Evolutionary conservation across 2,888 invertebrate genomes (phyloP).

Genomic region (Yponomeuta cagnagella): DNA sequence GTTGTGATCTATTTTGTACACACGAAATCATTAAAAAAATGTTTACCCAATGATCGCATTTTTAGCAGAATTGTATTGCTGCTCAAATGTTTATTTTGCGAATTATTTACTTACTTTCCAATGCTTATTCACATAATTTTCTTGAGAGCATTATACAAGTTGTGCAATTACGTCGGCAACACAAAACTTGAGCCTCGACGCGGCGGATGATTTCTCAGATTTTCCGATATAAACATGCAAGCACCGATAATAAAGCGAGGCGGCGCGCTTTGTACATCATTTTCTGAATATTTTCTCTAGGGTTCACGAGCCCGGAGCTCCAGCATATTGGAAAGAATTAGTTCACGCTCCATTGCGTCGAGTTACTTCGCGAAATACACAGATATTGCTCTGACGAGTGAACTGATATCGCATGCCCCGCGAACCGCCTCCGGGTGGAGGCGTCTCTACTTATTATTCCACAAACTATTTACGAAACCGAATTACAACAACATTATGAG

Average conservation of each 20-base stretch:
- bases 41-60: no score
- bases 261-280: slow-evolving; percentile 9
- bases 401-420: neutral
- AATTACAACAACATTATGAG: neutral
- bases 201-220: neutral
- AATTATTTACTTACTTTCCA: no score
- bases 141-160: no score
- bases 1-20: no score
- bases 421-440: neutral
- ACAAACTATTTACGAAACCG: slow-evolving; percentile 5
- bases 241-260: slow-evolving; percentile 6
- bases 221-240: neutral
- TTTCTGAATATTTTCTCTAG: slow-evolving; percentile 7
- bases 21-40: no score
- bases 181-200: neutral
- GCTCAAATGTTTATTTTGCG: no score
- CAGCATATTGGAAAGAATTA: slow-evolving; percentile 15
- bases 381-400: slow-evolving; percentile 4
- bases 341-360: slow-evolving; percentile 12
- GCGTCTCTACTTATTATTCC: neutral
- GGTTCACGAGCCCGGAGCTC: neutral
- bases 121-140: no score
- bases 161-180: neutral
- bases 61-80: no score
- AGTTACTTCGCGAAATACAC: slow-evolving; percentile 8